Base-by-base conservation (phyloP, 2,113 vertebrate species). In the Leucopsar rothschildi region DNA sequence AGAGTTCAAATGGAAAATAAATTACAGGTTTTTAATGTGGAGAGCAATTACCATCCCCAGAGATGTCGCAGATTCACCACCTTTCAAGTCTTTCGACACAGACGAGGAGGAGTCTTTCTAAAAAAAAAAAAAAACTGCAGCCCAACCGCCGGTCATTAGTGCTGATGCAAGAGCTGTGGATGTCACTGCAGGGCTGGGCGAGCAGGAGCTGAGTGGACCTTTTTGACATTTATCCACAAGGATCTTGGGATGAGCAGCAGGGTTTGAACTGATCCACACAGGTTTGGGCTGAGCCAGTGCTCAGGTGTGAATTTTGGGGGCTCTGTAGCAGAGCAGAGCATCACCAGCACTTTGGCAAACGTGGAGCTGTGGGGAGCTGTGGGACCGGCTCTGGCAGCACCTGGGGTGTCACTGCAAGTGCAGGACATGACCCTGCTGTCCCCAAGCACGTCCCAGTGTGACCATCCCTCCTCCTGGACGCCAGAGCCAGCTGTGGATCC, bases 71-170 rank as follows among this genome's bases (percentile, higher is more conserved):
- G 52, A 53, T 89, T 79, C 81, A 33, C 91, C 89, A 49, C 91
- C 85, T 95, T 90, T 77, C 93, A 78, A 75, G 93, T 94, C 93
- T 93, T 94, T 89, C 84, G 57, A 89, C 82, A 76, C 65, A 50
- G 78, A 70, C 6, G 0, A 86, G 77, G 49, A 91, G 57, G 44
- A 87, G 57, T 3, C 86, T 82, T 76, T 76, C 61, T 17, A 6
- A 53, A 21, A 49, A 49, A 31, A 82, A 82, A 42, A 40, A 17
- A 28, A 75, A 59, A 39, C 61, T 82, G 60, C 40, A 3, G 66
- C 24, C 49, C 45, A 29, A 7, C 59, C 52, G 0, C 21, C 12
- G 53, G 90, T 69, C 31, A 37, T 57, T 23, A 65, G 66, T 4
- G 4, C 40, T 96, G 92, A 61, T 8, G 86, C 90, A 90, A 86